Base-by-base conservation (phyloP, 2,888 invertebrate species). In the Odontocerum albicorne region DNA sequence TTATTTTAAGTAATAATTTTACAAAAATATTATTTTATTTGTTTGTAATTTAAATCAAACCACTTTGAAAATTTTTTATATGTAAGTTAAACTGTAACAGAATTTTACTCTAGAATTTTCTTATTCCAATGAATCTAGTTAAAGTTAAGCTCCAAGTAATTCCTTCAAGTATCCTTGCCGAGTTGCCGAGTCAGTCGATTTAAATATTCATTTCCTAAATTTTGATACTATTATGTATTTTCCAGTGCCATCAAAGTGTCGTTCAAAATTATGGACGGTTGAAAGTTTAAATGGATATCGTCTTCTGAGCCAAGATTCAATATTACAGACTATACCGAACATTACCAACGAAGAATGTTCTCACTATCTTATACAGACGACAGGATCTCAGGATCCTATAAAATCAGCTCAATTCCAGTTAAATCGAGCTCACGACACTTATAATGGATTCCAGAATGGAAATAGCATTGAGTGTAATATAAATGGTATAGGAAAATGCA, bases 271-370 rank as follows among this genome's bases (percentile, higher is more conserved):
- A 64, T 93, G 92, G 92, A 79, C 84, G 20, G 74, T 90, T 45
- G 91, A 92, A 66, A 80, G 84, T 64, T 86, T 87, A 46, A 85
- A 88, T 7, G 90, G 91, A 8, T 87, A 86, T 63, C 83, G 85
- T 62, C 71, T 93, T 62, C 80, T 88, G 50, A 84, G 87, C 10
- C 84, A 85, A 62, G 81, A 82, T 58, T 78, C 81, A 46, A 79
- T 81, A 61, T 58, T 68, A 3, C 81, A 80, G 64, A 71, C 88
- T 54, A 68, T 84, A 1, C 73, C 79, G 31, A 77, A 84, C 62
- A 72, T 83, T 56, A 85, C 84, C 22, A 77, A 87, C 62, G 75
- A 77, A 53, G 81, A 86, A 61, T 92, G 92, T 68, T 86, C 88
- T 63, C 70, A 75, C 43, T 69, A 69, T 0, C 63, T 77, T 1